These are phyloP conservation scores for Athene cunicularia DNA, from an alignment of 2,113 vertebrate genomes.

Conservation along the genomic window DNA sequence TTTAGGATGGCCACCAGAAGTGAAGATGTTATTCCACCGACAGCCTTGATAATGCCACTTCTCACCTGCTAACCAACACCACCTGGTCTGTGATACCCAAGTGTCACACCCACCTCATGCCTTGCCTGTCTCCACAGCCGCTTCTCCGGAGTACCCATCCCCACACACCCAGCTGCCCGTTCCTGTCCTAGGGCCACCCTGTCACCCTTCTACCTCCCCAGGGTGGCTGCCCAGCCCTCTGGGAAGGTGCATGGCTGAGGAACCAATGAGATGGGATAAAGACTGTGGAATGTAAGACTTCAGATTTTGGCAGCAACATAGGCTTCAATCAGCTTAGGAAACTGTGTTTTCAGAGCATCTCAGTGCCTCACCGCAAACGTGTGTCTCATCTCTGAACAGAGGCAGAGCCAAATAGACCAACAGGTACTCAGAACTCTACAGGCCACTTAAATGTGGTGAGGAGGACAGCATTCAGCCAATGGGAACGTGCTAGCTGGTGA, in stretches of 20 bases:
- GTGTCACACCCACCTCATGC: fast-evolving
- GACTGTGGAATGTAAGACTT: background rate
- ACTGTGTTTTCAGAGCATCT: background rate
- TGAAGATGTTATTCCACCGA: fast-evolving
- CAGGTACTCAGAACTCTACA: background rate
- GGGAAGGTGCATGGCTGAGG: fast-evolving
- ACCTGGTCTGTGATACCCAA: no score
- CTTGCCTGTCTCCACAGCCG: background rate
- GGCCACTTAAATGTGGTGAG: background rate
- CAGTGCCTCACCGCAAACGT: background rate
- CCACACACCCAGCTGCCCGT: no score
- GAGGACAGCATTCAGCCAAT: background rate
- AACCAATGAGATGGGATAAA: background rate
- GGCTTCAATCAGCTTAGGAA: background rate
- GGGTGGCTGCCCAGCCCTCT: background rate
- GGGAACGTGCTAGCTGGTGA: background rate
- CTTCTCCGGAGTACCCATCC: background rate
- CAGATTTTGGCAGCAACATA: background rate
- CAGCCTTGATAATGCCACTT: fast-evolving
- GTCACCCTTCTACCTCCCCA: background rate
- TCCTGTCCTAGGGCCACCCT: background rate
- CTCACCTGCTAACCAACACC: background rate
- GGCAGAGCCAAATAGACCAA: background rate
- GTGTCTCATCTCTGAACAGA: fast-evolving
- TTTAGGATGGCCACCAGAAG: background rate